Conservation (phyloP, 2,797 vertebrate species). For the Allobates femoralis region DNA sequence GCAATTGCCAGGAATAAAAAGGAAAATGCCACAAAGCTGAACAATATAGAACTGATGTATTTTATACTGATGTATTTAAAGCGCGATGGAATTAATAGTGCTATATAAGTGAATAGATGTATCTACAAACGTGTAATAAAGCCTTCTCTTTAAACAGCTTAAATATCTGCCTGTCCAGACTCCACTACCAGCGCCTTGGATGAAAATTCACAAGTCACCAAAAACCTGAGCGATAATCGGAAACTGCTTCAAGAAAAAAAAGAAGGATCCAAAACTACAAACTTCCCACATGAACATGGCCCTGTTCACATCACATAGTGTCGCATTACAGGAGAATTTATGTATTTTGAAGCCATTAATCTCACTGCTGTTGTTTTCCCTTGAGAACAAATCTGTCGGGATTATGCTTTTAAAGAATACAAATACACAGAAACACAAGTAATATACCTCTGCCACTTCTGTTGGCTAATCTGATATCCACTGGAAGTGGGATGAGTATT, state of each 20-base stretch:
- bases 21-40: slow-evolving; percentile 24
- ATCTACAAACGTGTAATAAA: too few relatives aligned
- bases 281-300: background rate
- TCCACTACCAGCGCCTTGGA: background rate
- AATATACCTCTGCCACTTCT: background rate
- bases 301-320: background rate
- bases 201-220: too few relatives aligned
- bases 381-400: background rate
- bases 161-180: background rate
- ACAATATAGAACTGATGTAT: background rate
- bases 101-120: too few relatives aligned
- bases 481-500: background rate
- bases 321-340: background rate
- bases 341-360: background rate
- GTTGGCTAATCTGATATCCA: background rate
- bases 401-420: background rate
- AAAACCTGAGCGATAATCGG: background rate
- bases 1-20: slow-evolving; percentile 16
- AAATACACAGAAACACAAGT: background rate
- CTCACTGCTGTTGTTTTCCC: background rate
- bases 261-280: background rate
- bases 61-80: too few relatives aligned
- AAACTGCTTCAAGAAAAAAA: too few relatives aligned
- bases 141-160: background rate
- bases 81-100: too few relatives aligned